Evolutionary conservation across 2,113 vertebrate genomes (phyloP).

Genomic region (Anthoscopus minutus): DNA sequence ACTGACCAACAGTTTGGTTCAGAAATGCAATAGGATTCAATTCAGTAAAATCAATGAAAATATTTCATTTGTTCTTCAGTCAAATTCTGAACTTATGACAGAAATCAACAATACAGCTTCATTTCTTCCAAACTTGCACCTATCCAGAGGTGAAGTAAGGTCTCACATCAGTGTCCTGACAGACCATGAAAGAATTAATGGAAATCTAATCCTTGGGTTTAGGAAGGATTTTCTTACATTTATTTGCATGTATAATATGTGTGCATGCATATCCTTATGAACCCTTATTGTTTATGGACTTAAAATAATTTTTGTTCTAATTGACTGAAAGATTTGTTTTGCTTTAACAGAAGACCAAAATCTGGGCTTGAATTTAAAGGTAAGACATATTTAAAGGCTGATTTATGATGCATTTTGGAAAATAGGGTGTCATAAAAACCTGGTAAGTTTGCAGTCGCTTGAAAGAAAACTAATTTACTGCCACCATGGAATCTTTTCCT

Average conservation of each 20-base stretch:
- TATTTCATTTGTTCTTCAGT: background rate
- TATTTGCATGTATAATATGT: background rate
- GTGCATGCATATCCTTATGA: background rate
- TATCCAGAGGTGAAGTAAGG: background rate
- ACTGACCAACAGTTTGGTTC: too few species aligned
- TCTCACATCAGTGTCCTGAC: background rate
- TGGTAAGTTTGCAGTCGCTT: background rate
- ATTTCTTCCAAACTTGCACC: background rate
- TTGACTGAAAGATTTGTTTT: background rate
- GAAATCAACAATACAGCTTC: background rate
- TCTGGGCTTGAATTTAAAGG: constrained; percentile 57
- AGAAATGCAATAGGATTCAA: background rate
- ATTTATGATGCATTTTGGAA: background rate
- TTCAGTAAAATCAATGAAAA: background rate
- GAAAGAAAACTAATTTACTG: background rate
- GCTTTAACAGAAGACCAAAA: constrained; percentile 46
- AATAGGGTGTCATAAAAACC: background rate
- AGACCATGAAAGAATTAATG: background rate
- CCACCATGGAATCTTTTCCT: background rate
- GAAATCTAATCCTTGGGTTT: background rate
- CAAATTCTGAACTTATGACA: background rate
- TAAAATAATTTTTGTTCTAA: background rate
- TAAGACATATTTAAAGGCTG: constrained; percentile 24
- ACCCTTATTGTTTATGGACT: background rate
- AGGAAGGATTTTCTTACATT: background rate